phyloP scores from a whole-genome alignment of 2,113 vertebrate species.

The Rhinogobius similis region DNA sequence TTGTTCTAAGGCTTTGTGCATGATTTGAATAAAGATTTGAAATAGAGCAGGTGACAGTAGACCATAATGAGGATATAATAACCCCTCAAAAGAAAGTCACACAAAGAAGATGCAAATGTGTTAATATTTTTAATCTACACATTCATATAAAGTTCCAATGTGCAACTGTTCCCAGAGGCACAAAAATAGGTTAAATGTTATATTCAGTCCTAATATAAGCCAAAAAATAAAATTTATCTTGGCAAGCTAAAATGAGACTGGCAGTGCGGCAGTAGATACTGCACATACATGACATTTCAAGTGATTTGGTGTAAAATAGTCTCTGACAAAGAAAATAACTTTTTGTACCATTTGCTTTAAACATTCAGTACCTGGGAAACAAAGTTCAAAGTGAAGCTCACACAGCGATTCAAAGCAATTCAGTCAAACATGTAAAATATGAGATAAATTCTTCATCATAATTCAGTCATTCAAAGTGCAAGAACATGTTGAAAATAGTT shows the following conservation, averaged over 20 bases:
- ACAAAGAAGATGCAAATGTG: slow-evolving; percentile 35
- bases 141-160: slow-evolving; percentile 84
- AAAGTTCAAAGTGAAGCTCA: slow-evolving; percentile 51
- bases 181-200: slow-evolving; percentile 84
- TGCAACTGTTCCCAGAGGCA: slow-evolving; percentile 60
- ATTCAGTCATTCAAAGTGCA: slow-evolving; percentile 87
- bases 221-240: slow-evolving; percentile 92
- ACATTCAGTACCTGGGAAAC: slow-evolving; percentile 40
- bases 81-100: background rate
- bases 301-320: slow-evolving; percentile 78
- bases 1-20: slow-evolving; percentile 89
- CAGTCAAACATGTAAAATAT: slow-evolving; percentile 61
- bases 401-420: slow-evolving; percentile 63
- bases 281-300: slow-evolving; percentile 81
- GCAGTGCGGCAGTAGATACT: slow-evolving; percentile 85
- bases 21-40: slow-evolving; percentile 82
- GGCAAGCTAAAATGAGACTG: slow-evolving; percentile 89
- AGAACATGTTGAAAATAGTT: slow-evolving; percentile 78
- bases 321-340: slow-evolving; percentile 77
- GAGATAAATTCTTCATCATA: slow-evolving; percentile 68
- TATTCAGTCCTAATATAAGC: slow-evolving; percentile 76
- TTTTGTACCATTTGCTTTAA: slow-evolving; percentile 51
- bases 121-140: slow-evolving; percentile 93
- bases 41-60: slow-evolving; percentile 26
- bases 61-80: background rate